These are phyloP conservation scores for Carassius gibelio DNA, from an alignment of 2,113 vertebrate species.

Conservation along the genomic window DNA sequence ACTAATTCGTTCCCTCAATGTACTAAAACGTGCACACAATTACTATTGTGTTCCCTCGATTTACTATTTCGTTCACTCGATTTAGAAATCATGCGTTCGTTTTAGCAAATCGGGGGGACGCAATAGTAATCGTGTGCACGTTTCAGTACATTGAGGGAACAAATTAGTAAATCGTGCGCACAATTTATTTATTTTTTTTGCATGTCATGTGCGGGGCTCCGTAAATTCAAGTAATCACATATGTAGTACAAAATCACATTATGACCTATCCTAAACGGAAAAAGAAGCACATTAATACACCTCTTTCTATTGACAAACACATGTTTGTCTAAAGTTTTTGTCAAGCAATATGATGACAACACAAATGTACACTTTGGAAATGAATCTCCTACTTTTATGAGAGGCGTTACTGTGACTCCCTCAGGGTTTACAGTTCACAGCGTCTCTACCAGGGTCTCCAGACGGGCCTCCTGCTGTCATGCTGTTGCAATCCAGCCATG, in stretches of 20 bases:
- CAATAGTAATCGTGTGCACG: no score
- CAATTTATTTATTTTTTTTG: no score
- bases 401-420: constrained; percentile 52
- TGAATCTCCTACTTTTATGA: constrained; percentile 70
- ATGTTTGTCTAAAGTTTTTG: constrained; percentile 47
- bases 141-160: no score
- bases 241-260: constrained; percentile 54
- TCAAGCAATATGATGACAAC: constrained; percentile 78
- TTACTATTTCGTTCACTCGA: no score
- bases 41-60: no score
- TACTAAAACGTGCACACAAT: no score
- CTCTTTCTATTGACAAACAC: constrained; percentile 44
- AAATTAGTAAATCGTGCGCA: no score
- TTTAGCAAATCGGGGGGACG: no score
- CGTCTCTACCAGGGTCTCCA: constrained; percentile 87
- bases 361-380: constrained; percentile 66
- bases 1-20: no score
- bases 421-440: constrained; percentile 45
- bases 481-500: constrained; percentile 62
- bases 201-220: no score
- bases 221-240: constrained; percentile 42
- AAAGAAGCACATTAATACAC: constrained; percentile 35
- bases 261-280: constrained; percentile 55
- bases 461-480: constrained; percentile 68
- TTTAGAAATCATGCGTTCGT: no score